Evolutionary conservation across 2,888 invertebrate genomes (phyloP), one percentile per base, ranked within the genome.

Genomic region (Cryptus viduatorius): DNA sequence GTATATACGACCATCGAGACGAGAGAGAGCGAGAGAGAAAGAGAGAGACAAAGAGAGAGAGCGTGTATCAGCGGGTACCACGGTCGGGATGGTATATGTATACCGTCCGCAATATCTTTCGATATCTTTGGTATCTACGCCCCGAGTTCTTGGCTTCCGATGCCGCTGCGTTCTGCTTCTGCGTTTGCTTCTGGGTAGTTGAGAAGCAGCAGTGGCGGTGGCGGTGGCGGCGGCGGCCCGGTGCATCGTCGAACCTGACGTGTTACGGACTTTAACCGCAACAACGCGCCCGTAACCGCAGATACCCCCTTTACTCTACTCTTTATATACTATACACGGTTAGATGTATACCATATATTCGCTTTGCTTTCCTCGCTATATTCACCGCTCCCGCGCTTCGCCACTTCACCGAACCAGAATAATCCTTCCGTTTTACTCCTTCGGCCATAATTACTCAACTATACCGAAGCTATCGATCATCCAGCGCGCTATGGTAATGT

Each of bases 221-320:
- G 89, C 61, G 61, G 75, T 48, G 64, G 87, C 86, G 56, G 56
- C 56, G 56, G 56, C 61, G 31, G 31, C 61, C n/a, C 88, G 87
- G 88, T 89, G 88, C 85, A 79, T 59, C 80, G 82, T 88, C 86
- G 89, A 89, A 91, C 89, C 90, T 88, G 90, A 92, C 91, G 92
- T 89, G 91, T 92, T 92, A 92, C 90, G 88, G 87, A 88, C 89
- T 91, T 90, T 90, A 92, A 92, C 92, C 92, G 92, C 92, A 92
- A 92, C 92, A 91, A 90, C 92, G 91, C 92, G 91, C 90, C 89
- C 90, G 88, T 88, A 90, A 92, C 92, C 92, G 89, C 92, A 92
- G 89, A 89, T 90, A 92, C 89, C 90, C 80, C 92, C 91, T 90
- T 90, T 89, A 90, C 89, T 90, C 87, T 89, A 87, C 90, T 90